A percentile compares a stretch with the other conserved stretches of the same genome.
Conservation (phyloP, 2,113 vertebrate genomes). For the Petaurus breviceps region DNA sequence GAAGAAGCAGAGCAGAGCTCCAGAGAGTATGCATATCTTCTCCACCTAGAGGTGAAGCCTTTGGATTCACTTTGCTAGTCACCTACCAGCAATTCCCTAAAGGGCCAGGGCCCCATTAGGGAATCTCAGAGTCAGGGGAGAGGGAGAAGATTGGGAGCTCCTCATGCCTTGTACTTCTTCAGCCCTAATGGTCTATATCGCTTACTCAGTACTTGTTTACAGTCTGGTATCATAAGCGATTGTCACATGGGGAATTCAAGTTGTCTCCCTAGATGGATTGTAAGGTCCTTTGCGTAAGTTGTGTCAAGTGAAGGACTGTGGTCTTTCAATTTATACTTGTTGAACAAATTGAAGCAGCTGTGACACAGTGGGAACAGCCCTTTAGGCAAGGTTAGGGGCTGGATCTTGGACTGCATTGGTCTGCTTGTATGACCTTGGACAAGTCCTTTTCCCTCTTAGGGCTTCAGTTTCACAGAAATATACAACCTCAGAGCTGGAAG, state of each 20-base stretch:
- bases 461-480: neutral
- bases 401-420: neutral
- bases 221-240: neutral
- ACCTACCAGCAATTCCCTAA: neutral
- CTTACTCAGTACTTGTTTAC: neutral
- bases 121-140: neutral
- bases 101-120: neutral
- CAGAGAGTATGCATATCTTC: neutral
- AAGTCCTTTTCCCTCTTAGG: neutral
- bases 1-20: conserved; percentile 19
- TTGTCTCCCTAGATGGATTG: neutral
- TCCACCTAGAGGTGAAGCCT: neutral
- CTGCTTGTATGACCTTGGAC: neutral
- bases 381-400: neutral
- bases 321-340: neutral
- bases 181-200: neutral
- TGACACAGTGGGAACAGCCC: neutral
- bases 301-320: neutral
- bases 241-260: neutral
- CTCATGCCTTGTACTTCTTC: neutral
- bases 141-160: neutral
- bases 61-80: neutral
- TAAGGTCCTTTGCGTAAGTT: neutral
- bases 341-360: neutral
- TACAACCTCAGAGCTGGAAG: neutral